These are phyloP conservation scores for Elephas maximus DNA, from an alignment of 2,113 vertebrate species.

Conservation along the genomic window DNA sequence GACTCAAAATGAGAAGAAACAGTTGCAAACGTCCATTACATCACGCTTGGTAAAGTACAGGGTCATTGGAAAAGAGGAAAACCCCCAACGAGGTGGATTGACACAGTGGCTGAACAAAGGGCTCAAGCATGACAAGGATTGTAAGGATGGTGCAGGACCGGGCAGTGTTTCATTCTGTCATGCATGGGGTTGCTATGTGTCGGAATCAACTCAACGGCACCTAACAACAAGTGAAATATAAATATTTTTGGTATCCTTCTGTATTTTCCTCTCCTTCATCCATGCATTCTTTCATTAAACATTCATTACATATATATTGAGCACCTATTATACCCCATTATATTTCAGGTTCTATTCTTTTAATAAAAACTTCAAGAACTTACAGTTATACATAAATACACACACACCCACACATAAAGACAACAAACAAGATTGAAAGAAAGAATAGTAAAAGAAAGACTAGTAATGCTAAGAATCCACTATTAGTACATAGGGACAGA, in stretches of 20 bases:
- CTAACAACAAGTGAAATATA: not conserved
- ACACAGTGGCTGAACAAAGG: too few species aligned
- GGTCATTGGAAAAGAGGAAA: too few species aligned
- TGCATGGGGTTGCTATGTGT: too few species aligned
- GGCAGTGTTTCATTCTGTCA: too few species aligned
- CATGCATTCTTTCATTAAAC: conserved; percentile 54
- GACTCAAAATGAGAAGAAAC: too few species aligned
- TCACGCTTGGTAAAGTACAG: too few species aligned
- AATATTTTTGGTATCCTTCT: not conserved
- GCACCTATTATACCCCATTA: not conserved
- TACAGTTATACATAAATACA: conserved; percentile 17
- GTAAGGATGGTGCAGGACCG: too few species aligned
- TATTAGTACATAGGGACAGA: conserved; percentile 22
- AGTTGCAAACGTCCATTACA: too few species aligned
- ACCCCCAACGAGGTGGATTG: too few species aligned
- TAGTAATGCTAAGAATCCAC: conserved; percentile 5
- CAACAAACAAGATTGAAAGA: conserved; percentile 59
- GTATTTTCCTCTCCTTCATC: conserved; percentile 45
- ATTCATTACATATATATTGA: not conserved
- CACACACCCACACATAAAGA: not conserved
- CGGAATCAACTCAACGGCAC: too few species aligned
- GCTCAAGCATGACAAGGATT: too few species aligned
- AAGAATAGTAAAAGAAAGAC: conserved; percentile 49
- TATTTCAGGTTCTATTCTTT: conserved; percentile 31
- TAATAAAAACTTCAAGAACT: conserved; percentile 58